Evolutionary conservation across 2,888 invertebrate genomes (phyloP), one percentile per base, ranked within the genome.

Genomic region (Meta bourneti): DNA sequence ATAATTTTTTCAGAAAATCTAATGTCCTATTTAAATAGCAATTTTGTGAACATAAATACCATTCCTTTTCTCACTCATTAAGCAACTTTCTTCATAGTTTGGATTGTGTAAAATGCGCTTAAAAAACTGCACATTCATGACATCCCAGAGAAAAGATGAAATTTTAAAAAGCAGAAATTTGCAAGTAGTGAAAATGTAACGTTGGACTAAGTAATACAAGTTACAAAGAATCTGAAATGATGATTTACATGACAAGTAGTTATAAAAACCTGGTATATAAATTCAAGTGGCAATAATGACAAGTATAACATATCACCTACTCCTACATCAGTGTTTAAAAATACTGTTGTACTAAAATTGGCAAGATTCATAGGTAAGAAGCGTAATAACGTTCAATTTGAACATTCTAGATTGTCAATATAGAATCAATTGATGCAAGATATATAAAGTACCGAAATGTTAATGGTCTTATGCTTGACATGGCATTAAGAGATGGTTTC

Each of bases 401-500:
- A 90, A 90, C 79, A 84, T 61, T 78, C 90, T 90, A 84, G 83
- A 90, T 90, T 90, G 90, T 90, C 84, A 79, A 78, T 79, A 84
- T 72, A 72, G 71, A 90, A 90, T 90, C 83, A 79, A 90, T 90
- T 89, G 52, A 84, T 90, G 79, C 79, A 90, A 89, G 52, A 84
- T 49, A 72, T 90, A 90, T 71, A 90, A 90, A 84, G 75, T 77
- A 86, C 75, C 51, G 77, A 78, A 78, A 86, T 84, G 85, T 78
- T 82, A 74, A 74, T 84, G 75, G 16, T 84, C 81, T 84, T 61
- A 54, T 75, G 16, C 72, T 51, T 78, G 34, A 78, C 13, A 61
- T 75, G 89, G 83, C 82, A 77, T 51, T 75, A 71, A 83, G 69
- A 78, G 52, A 54, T 75, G 19, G 72, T 83, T 83, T 48, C 13